phyloP scores from a whole-genome alignment of 2,888 invertebrate species.

The Diachrysia chrysitis region DNA sequence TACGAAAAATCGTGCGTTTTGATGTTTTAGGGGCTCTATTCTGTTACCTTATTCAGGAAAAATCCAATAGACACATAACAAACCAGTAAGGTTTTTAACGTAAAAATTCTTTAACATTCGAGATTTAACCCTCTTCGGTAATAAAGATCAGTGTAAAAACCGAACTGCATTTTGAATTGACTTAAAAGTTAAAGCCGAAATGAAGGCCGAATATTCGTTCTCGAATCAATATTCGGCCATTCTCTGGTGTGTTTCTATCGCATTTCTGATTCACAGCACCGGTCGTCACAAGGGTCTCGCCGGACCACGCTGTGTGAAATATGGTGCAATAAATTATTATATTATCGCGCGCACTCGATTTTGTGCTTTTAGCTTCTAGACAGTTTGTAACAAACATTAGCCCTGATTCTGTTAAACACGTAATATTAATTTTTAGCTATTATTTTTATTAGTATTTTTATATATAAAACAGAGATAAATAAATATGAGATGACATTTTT shows the following conservation, averaged over 20 bases:
- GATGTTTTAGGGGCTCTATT: no score
- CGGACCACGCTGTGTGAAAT: conserved; percentile 72
- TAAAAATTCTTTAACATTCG: no score
- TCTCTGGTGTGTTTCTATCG: conserved; percentile 29
- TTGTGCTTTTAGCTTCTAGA: conserved; percentile 52
- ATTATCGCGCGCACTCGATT: conserved; percentile 75
- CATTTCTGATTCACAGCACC: conserved; percentile 50
- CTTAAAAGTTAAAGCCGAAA: not conserved
- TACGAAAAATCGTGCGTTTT: no score
- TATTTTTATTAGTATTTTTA: no score
- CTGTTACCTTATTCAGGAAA: no score
- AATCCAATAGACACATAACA: no score
- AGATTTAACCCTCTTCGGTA: no score
- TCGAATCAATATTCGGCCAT: conserved; percentile 8
- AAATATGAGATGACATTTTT: no score
- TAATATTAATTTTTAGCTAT: not conserved
- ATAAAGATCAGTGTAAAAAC: no score
- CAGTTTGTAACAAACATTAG: conserved; percentile 40
- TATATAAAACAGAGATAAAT: no score
- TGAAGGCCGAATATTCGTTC: not conserved
- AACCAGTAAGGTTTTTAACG: no score
- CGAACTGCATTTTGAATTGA: no score
- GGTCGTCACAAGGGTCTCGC: conserved; percentile 71
- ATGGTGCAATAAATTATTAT: conserved; percentile 78
- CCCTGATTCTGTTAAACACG: not conserved